Evolutionary conservation across 2,888 invertebrate species (phyloP).

Genomic region (Clanis bilineata): DNA sequence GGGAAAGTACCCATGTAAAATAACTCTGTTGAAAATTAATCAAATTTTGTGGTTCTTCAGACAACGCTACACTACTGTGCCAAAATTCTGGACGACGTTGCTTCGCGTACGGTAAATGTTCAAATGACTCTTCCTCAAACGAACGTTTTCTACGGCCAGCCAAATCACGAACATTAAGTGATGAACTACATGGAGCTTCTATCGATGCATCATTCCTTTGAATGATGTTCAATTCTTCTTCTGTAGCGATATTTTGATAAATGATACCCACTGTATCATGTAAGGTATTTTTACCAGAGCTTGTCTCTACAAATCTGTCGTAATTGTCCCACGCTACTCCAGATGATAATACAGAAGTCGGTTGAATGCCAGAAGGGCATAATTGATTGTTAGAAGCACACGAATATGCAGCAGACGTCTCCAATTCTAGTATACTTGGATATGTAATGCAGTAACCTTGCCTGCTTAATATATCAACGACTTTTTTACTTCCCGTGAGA

Average conservation of each 20-base stretch:
- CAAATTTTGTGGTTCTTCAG: too few relatives aligned
- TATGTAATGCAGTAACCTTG: too few relatives aligned
- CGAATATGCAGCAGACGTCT: constrained; percentile 27
- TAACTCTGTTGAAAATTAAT: not conserved
- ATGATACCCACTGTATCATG: not conserved
- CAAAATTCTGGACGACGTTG: not conserved
- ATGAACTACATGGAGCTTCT: too few relatives aligned
- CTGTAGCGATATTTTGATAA: not conserved
- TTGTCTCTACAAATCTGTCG: not conserved
- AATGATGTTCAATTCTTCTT: not conserved
- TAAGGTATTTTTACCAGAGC: not conserved
- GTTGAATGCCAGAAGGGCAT: not conserved
- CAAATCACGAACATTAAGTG: too few relatives aligned
- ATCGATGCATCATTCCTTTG: too few relatives aligned
- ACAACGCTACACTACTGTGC: not conserved
- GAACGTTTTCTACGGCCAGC: not conserved
- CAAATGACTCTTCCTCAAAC: not conserved
- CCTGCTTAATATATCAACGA: too few relatives aligned
- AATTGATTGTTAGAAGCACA: not conserved
- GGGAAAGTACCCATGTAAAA: not conserved
- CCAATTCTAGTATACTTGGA: constrained; percentile 22
- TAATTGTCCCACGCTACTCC: not conserved
- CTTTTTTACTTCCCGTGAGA: too few relatives aligned
- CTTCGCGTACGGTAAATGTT: not conserved
- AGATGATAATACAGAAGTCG: not conserved